phyloP scores from a whole-genome alignment of 2,797 vertebrate genomes.

The Saxicola maurus region DNA sequence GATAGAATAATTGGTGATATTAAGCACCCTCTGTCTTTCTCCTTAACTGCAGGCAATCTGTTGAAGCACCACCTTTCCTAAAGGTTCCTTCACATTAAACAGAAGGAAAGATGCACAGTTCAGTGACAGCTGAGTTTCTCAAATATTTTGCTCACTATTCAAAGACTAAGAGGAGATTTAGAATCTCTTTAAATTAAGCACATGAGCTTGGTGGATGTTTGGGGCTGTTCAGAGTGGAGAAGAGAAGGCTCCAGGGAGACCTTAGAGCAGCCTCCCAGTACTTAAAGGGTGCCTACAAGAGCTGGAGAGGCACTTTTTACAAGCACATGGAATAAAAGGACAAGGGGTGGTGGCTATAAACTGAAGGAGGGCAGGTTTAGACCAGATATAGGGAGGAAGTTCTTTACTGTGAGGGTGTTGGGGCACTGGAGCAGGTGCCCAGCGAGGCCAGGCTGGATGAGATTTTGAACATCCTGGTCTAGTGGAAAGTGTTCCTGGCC shows the following conservation, averaged over 20 bases:
- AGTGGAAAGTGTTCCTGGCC: background rate
- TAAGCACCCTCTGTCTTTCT: background rate
- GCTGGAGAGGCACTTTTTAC: background rate
- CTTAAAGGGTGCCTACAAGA: background rate
- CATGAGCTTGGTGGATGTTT: background rate
- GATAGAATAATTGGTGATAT: background rate
- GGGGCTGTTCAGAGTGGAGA: fast-evolving
- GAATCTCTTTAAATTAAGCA: background rate
- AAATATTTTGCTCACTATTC: background rate
- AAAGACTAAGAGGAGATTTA: background rate
- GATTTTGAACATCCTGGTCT: background rate
- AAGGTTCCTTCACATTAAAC: background rate
- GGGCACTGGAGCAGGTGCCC: background rate
- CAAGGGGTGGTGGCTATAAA: background rate
- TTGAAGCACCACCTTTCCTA: background rate
- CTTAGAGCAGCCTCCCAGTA: background rate
- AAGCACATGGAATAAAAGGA: background rate
- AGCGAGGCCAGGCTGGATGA: background rate
- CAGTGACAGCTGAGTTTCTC: background rate
- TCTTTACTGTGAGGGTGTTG: background rate
- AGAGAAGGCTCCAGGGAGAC: background rate
- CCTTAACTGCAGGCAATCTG: background rate
- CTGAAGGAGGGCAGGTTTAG: background rate
- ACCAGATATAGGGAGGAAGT: background rate
- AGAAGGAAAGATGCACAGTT: background rate